These are phyloP conservation scores for Acipenser ruthenus DNA, from an alignment of 2,797 vertebrate genomes.

Conservation along the genomic window DNA sequence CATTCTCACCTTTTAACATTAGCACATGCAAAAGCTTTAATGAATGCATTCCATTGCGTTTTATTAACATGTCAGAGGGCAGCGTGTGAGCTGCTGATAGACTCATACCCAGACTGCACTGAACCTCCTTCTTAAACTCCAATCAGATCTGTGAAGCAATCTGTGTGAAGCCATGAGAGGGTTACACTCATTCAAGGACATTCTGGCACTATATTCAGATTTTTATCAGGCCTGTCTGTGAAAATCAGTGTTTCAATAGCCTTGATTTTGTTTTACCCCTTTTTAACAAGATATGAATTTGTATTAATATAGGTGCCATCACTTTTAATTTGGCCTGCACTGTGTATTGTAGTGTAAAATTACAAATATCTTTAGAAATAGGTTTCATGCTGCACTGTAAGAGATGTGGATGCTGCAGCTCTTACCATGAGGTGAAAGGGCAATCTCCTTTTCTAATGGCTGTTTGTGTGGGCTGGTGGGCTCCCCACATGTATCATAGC, in stretches of 20 bases:
- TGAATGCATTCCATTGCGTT: neutral
- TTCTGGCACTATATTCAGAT: neutral
- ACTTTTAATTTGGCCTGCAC: no score
- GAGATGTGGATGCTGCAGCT: no score
- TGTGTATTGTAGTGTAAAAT: no score
- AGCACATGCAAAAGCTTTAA: slow-evolving; percentile 4
- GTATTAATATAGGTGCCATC: no score
- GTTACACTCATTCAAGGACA: neutral
- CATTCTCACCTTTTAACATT: slow-evolving; percentile 11
- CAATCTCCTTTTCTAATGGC: no score
- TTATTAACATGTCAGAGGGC: slow-evolving; percentile 6
- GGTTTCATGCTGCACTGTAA: no score
- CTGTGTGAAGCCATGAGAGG: neutral
- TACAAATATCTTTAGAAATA: no score
- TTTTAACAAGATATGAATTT: neutral
- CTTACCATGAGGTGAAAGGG: no score
- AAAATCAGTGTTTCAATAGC: no score
- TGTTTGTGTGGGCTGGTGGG: no score
- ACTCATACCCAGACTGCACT: neutral
- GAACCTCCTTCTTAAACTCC: neutral
- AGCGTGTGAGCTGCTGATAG: slow-evolving; percentile 14
- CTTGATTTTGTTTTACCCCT: neutral
- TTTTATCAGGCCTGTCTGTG: neutral
- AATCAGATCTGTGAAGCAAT: neutral
- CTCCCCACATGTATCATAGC: no score